Conservation (phyloP, 1,140 invertebrate genomes). For the Trichoplusia ni region DNA sequence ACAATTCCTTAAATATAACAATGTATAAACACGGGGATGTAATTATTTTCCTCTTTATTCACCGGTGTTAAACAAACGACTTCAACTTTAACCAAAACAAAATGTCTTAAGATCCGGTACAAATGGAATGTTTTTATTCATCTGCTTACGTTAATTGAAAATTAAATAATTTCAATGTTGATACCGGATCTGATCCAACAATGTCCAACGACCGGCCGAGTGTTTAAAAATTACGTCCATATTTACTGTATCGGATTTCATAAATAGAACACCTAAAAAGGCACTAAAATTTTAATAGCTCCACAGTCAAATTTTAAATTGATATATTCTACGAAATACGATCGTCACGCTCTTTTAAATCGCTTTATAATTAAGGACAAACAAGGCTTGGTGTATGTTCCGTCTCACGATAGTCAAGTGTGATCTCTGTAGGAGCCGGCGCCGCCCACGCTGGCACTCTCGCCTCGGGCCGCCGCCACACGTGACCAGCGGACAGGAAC, state of each 20-base stretch:
- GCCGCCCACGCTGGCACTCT: constrained; percentile 72
- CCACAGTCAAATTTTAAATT: neutral
- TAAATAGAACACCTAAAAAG: constrained; percentile 3
- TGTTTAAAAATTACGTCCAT: neutral
- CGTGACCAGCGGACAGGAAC: constrained; percentile 59
- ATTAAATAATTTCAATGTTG: no score
- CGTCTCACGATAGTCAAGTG: constrained; percentile 31
- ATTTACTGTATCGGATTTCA: neutral
- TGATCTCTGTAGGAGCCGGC: constrained; percentile 4
- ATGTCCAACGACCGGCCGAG: no score
- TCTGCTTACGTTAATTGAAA: neutral
- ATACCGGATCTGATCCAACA: no score
- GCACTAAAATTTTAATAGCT: constrained; percentile 3
- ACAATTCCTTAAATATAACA: neutral
- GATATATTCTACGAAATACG: constrained; percentile 1
- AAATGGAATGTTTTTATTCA: constrained; percentile 15
- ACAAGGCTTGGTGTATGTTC: constrained; percentile 4
- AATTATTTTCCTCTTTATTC: neutral
- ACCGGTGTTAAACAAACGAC: neutral
- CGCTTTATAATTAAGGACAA: constrained; percentile 17
- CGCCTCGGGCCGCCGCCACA: constrained; percentile 59
- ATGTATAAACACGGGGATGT: neutral
- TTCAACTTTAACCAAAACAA: constrained; percentile 7
- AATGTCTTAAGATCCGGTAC: constrained; percentile 11
- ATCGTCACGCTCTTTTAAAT: constrained; percentile 26